Conservation (phyloP, 2,888 invertebrate species). For the Morinoia aosen region DNA sequence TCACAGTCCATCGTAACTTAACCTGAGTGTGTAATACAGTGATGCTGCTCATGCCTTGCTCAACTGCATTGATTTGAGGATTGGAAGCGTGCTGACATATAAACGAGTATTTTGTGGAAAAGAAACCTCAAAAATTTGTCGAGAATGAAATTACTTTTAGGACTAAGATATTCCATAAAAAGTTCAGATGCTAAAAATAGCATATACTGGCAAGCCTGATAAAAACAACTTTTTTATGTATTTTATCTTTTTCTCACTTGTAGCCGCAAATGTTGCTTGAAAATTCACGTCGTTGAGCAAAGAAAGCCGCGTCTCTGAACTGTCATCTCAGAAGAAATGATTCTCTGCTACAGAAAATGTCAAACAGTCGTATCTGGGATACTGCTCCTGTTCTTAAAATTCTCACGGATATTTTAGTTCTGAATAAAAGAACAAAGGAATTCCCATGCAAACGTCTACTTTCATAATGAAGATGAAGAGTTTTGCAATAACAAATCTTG, state of each 20-base stretch:
- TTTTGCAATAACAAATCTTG: neutral
- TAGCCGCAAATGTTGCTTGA: neutral
- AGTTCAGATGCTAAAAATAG: too few relatives aligned
- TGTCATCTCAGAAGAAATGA: neutral
- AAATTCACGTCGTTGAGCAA: neutral
- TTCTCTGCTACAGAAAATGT: neutral
- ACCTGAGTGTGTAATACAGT: too few relatives aligned
- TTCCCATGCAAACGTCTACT: neutral
- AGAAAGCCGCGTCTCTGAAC: neutral
- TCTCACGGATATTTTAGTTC: neutral
- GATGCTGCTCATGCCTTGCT: too few relatives aligned
- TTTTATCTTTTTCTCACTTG: neutral
- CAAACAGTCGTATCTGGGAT: neutral
- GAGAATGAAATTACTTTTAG: too few relatives aligned
- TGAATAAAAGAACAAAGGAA: neutral
- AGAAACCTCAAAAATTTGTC: too few relatives aligned
- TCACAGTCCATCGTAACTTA: too few relatives aligned
- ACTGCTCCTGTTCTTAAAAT: neutral
- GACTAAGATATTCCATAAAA: too few relatives aligned
- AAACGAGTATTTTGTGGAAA: too few relatives aligned
- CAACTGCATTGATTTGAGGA: too few relatives aligned
- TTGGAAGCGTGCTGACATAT: too few relatives aligned
- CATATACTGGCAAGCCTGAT: too few relatives aligned
- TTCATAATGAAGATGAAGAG: neutral
- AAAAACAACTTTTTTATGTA: too few relatives aligned